phyloP scores from a whole-genome alignment of 2,113 vertebrate genomes.

The Chaenogobius annularis region DNA sequence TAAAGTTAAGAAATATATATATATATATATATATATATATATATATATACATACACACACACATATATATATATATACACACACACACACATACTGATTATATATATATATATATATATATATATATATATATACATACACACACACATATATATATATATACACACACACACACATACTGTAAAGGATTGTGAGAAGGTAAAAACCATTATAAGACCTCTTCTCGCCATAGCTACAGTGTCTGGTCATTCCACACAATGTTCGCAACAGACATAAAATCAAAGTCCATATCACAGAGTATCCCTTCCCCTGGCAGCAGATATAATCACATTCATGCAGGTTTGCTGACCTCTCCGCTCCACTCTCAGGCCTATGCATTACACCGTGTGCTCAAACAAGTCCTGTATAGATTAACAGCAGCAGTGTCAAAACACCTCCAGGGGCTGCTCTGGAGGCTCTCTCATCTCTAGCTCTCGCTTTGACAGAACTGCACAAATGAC shows the following conservation, averaged over 20 bases:
- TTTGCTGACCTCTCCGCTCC: conserved; percentile 26
- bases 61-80: too few species aligned
- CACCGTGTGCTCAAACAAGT: conserved; percentile 23
- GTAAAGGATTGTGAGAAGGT: not conserved
- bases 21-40: too few species aligned
- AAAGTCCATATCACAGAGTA: conserved; percentile 10
- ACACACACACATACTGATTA: too few species aligned
- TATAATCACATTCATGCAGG: conserved; percentile 54
- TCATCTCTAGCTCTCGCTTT: conserved; percentile 27
- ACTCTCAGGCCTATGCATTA: conserved; percentile 31
- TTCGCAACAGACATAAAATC: conserved; percentile 17
- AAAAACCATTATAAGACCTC: conserved; percentile 16
- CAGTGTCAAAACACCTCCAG: conserved; percentile 23
- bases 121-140: too few species aligned
- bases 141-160: too few species aligned
- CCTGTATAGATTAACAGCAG: conserved; percentile 30
- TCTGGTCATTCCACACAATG: conserved; percentile 19
- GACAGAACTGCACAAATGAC: conserved; percentile 43
- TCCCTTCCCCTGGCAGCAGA: conserved; percentile 11
- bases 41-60: too few species aligned
- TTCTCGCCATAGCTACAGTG: conserved; percentile 12
- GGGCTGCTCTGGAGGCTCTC: not conserved
- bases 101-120: too few species aligned
- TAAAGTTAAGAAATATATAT: too few species aligned
- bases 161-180: too few species aligned